Evolutionary conservation across 2,113 vertebrate species (phyloP), one percentile per base, ranked within the genome.

Genomic region (Symphodus melops): DNA sequence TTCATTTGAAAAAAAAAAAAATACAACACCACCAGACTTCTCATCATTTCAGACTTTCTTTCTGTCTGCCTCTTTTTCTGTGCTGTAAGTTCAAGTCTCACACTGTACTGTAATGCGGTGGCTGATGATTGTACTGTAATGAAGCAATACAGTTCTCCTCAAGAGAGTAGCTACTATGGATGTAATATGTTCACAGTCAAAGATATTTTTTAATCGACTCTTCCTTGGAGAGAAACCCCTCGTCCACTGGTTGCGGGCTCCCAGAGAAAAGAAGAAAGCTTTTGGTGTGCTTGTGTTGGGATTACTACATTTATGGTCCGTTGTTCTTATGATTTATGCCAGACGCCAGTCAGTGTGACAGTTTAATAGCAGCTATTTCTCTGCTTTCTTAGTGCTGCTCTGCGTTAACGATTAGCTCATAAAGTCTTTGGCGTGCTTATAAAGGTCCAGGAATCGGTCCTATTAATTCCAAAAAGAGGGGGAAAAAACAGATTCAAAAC

Each of bases 311-410:
- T 86, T 85, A 80, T 88, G 82, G 82, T 86, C 67, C 70, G 81
- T 88, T 89, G 82, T 88, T 85, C 72, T 76, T 68, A 67, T 86
- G 92, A 93, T 93, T 92, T 90, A 90, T 67, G 79, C 81, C 86
- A 84, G 75, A 86, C 85, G 84, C 76, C 87, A 86, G 88, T 72
- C 76, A 39, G 68, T 84, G 81, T 82, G 88, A 81, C 89, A 85
- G 65, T 91, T 93, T 89, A 90, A 92, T 74, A 69, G 83, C 85
- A 66, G 66, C 85, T 68, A 75, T 86, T 86, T 65, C 83, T 87
- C 86, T 68, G 64, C 86, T 85, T 77, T 75, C 72, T 78, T 82
- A 83, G 82, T 73, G 82, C 88, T 81, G 88, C 83, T 79, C 80
- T 85, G 84, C 83, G 85, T 89, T 91, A 89, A 91, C 79, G 81